These are phyloP conservation scores for Typhlichthys eigenmanni DNA, from an alignment of 2,797 vertebrate genomes.

Conservation along the genomic window DNA sequence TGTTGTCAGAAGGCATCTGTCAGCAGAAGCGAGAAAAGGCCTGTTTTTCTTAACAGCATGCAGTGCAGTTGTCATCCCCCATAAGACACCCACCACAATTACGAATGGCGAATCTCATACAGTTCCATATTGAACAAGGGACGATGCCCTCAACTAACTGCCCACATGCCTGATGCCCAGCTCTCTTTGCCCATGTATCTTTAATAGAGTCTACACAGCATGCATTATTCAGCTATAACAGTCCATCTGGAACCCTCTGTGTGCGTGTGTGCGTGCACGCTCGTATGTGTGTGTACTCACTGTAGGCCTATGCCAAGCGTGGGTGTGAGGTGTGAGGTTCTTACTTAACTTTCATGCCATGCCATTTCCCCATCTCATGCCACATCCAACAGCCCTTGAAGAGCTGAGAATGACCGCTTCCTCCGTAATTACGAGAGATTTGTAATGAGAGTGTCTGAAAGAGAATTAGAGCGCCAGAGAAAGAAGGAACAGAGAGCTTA, in stretches of 20 bases:
- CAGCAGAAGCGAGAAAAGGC: slow-evolving; percentile 42
- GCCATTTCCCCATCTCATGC: slow-evolving; percentile 67
- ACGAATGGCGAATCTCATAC: slow-evolving; percentile 35
- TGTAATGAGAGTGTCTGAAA: slow-evolving; percentile 29
- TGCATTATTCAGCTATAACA: slow-evolving; percentile 82
- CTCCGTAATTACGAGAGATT: slow-evolving; percentile 60
- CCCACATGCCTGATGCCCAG: slow-evolving; percentile 46
- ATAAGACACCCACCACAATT: slow-evolving; percentile 49
- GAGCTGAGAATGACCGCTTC: slow-evolving; percentile 62
- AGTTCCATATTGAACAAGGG: slow-evolving; percentile 43
- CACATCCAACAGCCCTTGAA: slow-evolving; percentile 67
- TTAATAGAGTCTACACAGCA: slow-evolving; percentile 80
- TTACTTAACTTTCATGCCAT: slow-evolving; percentile 59
- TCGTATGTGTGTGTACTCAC: background rate
- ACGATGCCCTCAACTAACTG: slow-evolving; percentile 48
- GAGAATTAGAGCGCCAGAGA: background rate
- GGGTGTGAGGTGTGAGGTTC: slow-evolving; percentile 36
- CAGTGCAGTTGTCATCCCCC: slow-evolving; percentile 35
- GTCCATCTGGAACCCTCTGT: slow-evolving; percentile 61
- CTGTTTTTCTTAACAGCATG: slow-evolving; percentile 32
- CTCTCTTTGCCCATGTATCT: slow-evolving; percentile 74
- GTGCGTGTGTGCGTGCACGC: slow-evolving; percentile 37
- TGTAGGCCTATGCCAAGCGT: background rate
- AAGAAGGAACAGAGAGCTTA: slow-evolving; percentile 37
- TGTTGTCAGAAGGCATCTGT: slow-evolving; percentile 53